phyloP scores from a whole-genome alignment of 2,113 vertebrate species.

The Felis catus region F.catus_Fca126_mat1.0 CM031421.1:107654001-107654500 shows the following conservation, averaged over 20 bases:
- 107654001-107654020: slow-evolving; percentile 53
- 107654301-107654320: not conserved
- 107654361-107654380: not conserved
- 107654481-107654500: not conserved
- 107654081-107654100: slow-evolving; percentile 13
- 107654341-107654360: not conserved
- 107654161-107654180: slow-evolving; percentile 52
- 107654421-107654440: not conserved
- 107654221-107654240: slow-evolving; percentile 23
- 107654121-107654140: slow-evolving; percentile 53
- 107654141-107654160: slow-evolving; percentile 39
- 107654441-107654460: not conserved
- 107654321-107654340: not conserved
- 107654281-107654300: not conserved
- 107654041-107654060: slow-evolving; percentile 20
- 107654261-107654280: not conserved
- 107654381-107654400: not conserved
- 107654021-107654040: slow-evolving; percentile 14
- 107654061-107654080: slow-evolving; percentile 43
- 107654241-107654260: slow-evolving; percentile 11
- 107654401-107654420: not conserved
- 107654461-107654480: not conserved
- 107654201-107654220: not conserved
- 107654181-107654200: slow-evolving; percentile 15
- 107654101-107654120: slow-evolving; percentile 39